Evolutionary conservation across 23 tunicate genomes (phyloP), one percentile per base, ranked within the genome.

Genomic region (Phallusia fumigata): DNA sequence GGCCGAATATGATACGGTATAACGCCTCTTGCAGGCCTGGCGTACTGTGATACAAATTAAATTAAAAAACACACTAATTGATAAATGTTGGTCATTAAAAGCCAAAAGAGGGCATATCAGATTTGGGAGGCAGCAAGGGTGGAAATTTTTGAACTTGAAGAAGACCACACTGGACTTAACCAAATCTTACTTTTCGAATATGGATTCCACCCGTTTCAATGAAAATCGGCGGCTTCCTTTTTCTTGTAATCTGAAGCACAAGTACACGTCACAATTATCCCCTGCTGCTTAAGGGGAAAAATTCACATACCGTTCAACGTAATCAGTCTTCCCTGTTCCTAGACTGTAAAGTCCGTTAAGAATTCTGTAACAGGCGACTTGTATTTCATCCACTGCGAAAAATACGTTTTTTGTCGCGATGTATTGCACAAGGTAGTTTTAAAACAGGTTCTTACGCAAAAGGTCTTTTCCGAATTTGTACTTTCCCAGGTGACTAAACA

Each of bases 361-460:
- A 18, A 97, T 92, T 72, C 92, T 97, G 91, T 89, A 89, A 76
- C 99, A 97, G 35, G 97, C 85, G 22, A 97, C 95, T 80, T 97
- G 99, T 58, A 97, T 97, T 50, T 97, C 99, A 77, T 97, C 95
- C 53, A 97, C 97, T 92, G 79, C n/a, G 73, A 58, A 58, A 18
- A 13, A 51, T 51, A 51, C 15, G n/a, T n/a, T n/a, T n/a, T n/a
- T n/a, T n/a, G n/a, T n/a, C n/a, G n/a, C n/a, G n/a, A n/a, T n/a
- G n/a, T n/a, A n/a, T n/a, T n/a, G n/a, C n/a, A n/a, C n/a, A n/a
- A n/a, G n/a, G n/a, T n/a, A 45, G 44, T 6, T 21, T 30, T 19
- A 78, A 78, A 21, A 30, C 69, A 24, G 8, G 69, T 58, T 58
- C 98, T 79, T 49, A 94, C 98, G 53, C 50, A 97, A 72, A 33